A percentile compares a stretch with the other conserved stretches of the same genome.
Evolutionary conservation across 2,113 vertebrate genomes (phyloP).

Genomic region (Cygnus buccinator): DNA sequence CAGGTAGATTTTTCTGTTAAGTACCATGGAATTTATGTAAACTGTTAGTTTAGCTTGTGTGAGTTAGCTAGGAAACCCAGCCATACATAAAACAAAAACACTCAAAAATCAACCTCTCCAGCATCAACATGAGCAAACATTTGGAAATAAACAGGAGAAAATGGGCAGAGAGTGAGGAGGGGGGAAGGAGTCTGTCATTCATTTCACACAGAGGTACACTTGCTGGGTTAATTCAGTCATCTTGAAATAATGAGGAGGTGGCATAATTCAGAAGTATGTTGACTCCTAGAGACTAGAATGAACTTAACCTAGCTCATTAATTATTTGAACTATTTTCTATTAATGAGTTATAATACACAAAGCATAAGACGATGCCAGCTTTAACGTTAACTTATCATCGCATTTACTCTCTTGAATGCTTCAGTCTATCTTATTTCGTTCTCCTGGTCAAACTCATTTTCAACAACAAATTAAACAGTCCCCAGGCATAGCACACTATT

Average conservation of each 20-base stretch:
- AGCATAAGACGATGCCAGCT: neutral
- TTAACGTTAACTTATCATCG: neutral
- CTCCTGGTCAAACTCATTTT: neutral
- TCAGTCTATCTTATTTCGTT: neutral
- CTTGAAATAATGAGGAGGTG: neutral
- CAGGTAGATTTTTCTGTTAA: neutral
- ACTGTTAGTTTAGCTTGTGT: neutral
- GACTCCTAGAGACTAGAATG: neutral
- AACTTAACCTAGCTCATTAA: neutral
- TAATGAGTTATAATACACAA: neutral
- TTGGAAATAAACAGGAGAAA: neutral
- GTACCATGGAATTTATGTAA: neutral
- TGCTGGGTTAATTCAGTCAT: neutral
- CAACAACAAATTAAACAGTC: neutral
- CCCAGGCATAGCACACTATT: neutral
- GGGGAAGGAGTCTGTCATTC: neutral
- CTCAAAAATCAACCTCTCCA: neutral
- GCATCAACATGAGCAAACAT: neutral
- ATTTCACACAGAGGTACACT: neutral
- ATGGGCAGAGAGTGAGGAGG: rapidly evolving
- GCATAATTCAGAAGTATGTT: neutral
- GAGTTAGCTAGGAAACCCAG: neutral
- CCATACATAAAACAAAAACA: neutral
- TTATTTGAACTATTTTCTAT: neutral
- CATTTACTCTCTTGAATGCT: neutral